A percentile compares a stretch with the other conserved stretches of the same genome.
These are phyloP conservation scores for Rhinella marina DNA, from an alignment of 2,797 vertebrate species.

Conservation along the genomic window DNA sequence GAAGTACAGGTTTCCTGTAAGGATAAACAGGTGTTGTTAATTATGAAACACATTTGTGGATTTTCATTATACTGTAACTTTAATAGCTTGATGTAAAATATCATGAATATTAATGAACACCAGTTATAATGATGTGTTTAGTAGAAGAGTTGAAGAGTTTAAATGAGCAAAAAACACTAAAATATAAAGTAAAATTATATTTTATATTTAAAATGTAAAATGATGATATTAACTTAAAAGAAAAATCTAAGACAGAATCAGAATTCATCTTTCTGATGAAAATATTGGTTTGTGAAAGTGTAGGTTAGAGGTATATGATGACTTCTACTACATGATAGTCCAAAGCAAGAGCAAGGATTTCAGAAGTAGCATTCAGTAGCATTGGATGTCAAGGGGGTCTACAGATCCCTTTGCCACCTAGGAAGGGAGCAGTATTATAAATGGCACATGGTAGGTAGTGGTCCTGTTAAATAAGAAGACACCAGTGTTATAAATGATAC, in stretches of 20 bases:
- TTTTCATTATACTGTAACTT: conserved; percentile 28
- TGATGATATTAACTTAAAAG: background rate
- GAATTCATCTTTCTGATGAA: background rate
- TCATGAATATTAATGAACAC: conserved; percentile 15
- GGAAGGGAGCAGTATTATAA: background rate
- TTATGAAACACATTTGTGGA: conserved; percentile 2
- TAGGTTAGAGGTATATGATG: background rate
- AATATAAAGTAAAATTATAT: background rate
- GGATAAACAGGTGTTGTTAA: conserved; percentile 44
- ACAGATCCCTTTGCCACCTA: background rate
- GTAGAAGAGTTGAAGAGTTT: background rate
- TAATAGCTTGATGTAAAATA: conserved; percentile 4
- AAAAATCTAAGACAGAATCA: background rate
- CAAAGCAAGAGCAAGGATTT: too few species aligned
- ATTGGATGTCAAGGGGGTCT: background rate
- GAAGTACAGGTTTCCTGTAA: conserved; percentile 36
- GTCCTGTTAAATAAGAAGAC: background rate
- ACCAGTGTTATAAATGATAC: too few species aligned
- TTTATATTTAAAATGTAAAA: background rate
- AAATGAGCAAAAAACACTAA: background rate
- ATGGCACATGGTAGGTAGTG: background rate
- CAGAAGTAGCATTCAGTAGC: too few species aligned
- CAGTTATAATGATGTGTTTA: background rate
- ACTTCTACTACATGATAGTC: background rate
- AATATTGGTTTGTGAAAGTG: background rate